These are phyloP conservation scores for Uria lomvia DNA, from an alignment of 2,113 vertebrate genomes.

Conservation along the genomic window DNA sequence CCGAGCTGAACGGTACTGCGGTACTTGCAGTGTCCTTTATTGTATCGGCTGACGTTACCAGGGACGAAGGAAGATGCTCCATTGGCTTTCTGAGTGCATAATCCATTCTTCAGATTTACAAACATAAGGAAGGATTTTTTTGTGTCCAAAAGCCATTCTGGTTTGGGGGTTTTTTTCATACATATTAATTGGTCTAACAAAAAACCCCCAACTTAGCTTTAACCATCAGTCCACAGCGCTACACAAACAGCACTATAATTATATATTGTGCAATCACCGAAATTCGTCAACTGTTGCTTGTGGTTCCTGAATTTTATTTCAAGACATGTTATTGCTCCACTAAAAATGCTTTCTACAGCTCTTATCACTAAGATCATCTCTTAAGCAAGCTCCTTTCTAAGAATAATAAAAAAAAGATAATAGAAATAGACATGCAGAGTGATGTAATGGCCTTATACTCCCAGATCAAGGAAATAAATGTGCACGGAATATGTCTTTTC, in stretches of 20 bases:
- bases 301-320: neutral
- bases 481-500: neutral
- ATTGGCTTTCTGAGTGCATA: neutral
- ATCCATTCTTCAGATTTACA: neutral
- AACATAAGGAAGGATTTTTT: neutral
- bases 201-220: neutral
- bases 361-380: neutral
- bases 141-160: neutral
- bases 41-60: neutral
- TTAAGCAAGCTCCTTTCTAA: neutral
- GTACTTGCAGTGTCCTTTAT: neutral
- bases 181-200: neutral
- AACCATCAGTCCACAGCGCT: neutral
- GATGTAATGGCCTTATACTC: neutral
- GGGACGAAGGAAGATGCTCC: neutral
- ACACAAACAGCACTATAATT: neutral
- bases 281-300: neutral
- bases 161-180: neutral
- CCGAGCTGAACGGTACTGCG: accelerated
- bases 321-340: neutral
- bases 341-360: neutral
- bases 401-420: neutral
- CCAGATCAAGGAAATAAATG: neutral
- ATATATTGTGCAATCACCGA: neutral
- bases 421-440: neutral